These are phyloP conservation scores for Glyptemys insculpta DNA, from an alignment of 2,797 vertebrate species.

Conservation along the genomic window DNA sequence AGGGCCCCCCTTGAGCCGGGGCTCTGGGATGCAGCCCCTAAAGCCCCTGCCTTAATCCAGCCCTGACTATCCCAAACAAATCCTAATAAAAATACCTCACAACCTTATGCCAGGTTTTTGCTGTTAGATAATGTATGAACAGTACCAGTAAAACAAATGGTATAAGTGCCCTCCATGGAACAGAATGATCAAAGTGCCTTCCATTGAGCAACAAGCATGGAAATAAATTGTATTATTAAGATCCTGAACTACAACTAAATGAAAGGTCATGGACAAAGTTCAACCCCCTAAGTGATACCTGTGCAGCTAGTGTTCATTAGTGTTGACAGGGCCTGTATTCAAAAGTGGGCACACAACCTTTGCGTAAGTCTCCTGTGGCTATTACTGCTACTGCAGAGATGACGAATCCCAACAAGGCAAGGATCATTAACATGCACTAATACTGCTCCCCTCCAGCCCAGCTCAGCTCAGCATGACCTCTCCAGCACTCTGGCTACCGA, in stretches of 20 bases:
- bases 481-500: neutral
- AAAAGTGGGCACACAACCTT: neutral
- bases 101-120: neutral
- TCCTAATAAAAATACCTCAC: neutral
- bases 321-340: neutral
- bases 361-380: neutral
- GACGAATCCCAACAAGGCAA: neutral
- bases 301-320: neutral
- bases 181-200: neutral
- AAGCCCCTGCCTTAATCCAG: too few species aligned
- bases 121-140: neutral
- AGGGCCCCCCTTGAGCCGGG: too few species aligned
- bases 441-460: neutral
- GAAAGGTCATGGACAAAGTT: neutral
- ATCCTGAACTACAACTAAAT: neutral
- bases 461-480: neutral
- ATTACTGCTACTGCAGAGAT: neutral
- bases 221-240: neutral
- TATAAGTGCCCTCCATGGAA: neutral
- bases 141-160: neutral
- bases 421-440: neutral
- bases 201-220: neutral
- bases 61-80: neutral
- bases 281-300: neutral
- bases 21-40: too few species aligned